Evolutionary conservation across 2,797 vertebrate species (phyloP).

Genomic region (Semaprochilodus insignis): DNA sequence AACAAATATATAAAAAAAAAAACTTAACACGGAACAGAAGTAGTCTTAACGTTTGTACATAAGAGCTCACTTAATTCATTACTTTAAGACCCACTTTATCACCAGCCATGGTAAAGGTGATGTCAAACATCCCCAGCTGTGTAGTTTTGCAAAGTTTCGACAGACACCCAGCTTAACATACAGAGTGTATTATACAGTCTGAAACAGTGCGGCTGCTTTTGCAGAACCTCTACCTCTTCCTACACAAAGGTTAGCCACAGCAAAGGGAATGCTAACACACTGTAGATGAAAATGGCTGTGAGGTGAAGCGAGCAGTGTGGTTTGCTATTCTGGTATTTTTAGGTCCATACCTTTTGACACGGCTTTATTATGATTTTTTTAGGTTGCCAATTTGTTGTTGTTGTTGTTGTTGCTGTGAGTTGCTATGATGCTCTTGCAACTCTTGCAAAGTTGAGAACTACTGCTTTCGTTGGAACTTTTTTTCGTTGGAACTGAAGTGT

Average conservation of each 20-base stretch:
- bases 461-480: too few species aligned
- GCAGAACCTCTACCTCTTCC: conserved; percentile 36
- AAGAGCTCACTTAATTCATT: conserved; percentile 80
- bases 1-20: background rate
- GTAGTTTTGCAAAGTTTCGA: conserved; percentile 38
- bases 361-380: conserved; percentile 38
- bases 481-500: background rate
- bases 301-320: conserved; percentile 6
- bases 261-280: conserved; percentile 32
- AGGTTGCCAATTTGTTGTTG: conserved; percentile 33
- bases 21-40: conserved; percentile 15
- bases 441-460: conserved; percentile 28
- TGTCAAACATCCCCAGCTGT: conserved; percentile 61
- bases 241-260: conserved; percentile 46
- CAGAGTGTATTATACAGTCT: conserved; percentile 2
- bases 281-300: conserved; percentile 45
- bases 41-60: conserved; percentile 66
- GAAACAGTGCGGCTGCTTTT: background rate
- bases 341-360: conserved; percentile 51
- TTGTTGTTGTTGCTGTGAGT: conserved; percentile 42
- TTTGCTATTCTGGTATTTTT: conserved; percentile 54
- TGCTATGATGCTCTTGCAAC: conserved; percentile 24
- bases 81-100: conserved; percentile 84
- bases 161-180: conserved; percentile 35
- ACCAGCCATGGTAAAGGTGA: conserved; percentile 81